Evolutionary conservation across 2,797 vertebrate genomes (phyloP), one percentile per base, ranked within the genome.

Genomic region (Neomorphus geoffroyi): DNA sequence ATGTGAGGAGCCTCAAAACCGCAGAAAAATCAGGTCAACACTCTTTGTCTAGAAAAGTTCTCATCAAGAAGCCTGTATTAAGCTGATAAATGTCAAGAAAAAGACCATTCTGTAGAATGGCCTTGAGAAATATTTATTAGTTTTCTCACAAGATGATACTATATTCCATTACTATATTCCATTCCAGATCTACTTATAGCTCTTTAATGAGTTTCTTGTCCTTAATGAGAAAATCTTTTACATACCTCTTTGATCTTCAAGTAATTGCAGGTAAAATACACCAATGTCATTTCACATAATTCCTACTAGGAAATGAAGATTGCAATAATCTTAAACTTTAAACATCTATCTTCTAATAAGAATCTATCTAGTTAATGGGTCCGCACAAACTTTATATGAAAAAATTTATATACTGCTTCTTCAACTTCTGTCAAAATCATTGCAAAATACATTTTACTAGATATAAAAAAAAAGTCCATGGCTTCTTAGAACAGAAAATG

Each of bases 221-320:
- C 33, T 80, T 83, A 87, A 77, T 48, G 26, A 39, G 27, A 80
- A 92, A 74, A 21, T 82, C 32, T 91, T 88, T 88, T n/a, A 45
- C n/a, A 60, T 57, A 64, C 6, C 15, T 79, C 65, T 94, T 92
- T 95, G 75, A 93, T 92, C 72, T 83, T 80, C 46, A 80, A 74
- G 50, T 65, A 80, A 89, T 94, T 96, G 86, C 69, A 94, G 72
- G 82, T 94, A 83, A 95, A 73, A 89, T 57, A 71, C 27, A 58
- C 53, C 6, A 92, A 94, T 79, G 18, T 4, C 9, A 27, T 64
- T 79, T 94, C 65, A 27, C 15, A 22, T 39, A 64, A 92, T 79
- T 80, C 75, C 41, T 77, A 18, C 57, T 71, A 70, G 57, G 53
- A 95, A 95, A 85, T n/a, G 37, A 90, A 95, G 56, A 91, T 11